Base-by-base conservation (phyloP, 1,140 invertebrate species). In the Bombus sibiricus region DNA sequence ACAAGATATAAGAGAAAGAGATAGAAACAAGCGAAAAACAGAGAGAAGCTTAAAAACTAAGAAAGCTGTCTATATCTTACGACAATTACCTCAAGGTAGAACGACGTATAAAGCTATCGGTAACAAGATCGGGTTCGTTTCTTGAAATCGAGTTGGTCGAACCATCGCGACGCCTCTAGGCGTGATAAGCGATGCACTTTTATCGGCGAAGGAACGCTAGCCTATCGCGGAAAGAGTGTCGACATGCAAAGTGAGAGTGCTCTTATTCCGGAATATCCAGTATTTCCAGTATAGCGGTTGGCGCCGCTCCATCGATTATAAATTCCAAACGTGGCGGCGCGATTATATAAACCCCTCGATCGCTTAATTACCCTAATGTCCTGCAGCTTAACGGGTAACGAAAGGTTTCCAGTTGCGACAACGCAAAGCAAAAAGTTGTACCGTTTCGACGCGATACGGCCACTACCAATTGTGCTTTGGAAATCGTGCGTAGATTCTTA, bases 201-300 rank as follows among this genome's bases (percentile, higher is more conserved):
- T 74, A 86, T 81, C 79, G 37, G 32, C 9, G 62, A 25, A 62
- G 34, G 62, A 37, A 32, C 37, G 64, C 28, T 82, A 59, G 47
- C 66, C 62, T 74, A 57, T 74, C 71, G 47, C 59, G 68, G 39
- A 84, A 86, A 73, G 81, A 41, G 62, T 64, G 81, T 77, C 74
- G 81, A 84, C 73, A 83, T 87, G 86, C 81, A 84, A 84, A 84
- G 81, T 74, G 74, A 75, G 81, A 75, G 81, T 73, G 86, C 74
- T 79, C 69, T 85, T 83, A 90, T 90, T 90, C 89, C 88, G 84
- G 89, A 90, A 88, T 86, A 91, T 91, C 89, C 89, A 87, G 89
- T 91, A 88, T 91, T 90, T 81, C 89, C 86, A 86, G 89, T 90
- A 82, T 72, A 71, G 32, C 79, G 32, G 57, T 66, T 81, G 86